Percentiles rank a stretch among this genome's conserved stretches.
These are phyloP conservation scores for Oscheius sp. DNA, from an alignment of 2,888 invertebrate species.

Conservation along the genomic window DNA sequence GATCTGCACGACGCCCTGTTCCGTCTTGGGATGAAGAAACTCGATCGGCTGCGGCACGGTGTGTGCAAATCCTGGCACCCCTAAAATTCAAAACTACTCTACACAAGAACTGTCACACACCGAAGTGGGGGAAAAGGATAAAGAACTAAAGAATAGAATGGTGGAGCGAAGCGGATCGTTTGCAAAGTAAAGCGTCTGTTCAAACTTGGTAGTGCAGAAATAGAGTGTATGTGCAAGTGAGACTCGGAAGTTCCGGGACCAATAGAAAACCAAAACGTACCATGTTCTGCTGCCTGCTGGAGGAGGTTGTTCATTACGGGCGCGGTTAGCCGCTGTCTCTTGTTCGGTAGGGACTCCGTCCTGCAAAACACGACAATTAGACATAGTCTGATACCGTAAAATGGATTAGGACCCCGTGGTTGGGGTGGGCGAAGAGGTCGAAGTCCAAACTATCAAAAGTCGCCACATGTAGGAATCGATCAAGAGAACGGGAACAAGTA, in stretches of 20 bases:
- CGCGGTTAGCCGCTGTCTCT: slow-evolving; percentile 28
- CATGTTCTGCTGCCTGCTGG: slow-evolving; percentile 19
- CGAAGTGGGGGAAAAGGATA: neutral
- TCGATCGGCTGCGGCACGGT: slow-evolving; percentile 51
- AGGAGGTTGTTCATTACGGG: slow-evolving; percentile 28
- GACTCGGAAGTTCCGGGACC: neutral
- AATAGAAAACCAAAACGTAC: slow-evolving; percentile 22
- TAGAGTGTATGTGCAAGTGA: neutral
- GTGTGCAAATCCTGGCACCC: slow-evolving; percentile 17
- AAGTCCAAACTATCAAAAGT: slow-evolving; percentile 15
- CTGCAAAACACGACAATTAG: slow-evolving; percentile 17
- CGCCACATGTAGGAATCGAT: too few species aligned
- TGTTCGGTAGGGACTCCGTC: slow-evolving; percentile 28
- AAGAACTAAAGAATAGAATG: neutral
- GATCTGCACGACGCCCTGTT: slow-evolving; percentile 44
- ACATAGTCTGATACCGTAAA: neutral
- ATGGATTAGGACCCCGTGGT: too few species aligned
- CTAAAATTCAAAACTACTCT: slow-evolving; percentile 4
- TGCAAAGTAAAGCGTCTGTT: too few species aligned
- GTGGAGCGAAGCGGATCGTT: neutral
- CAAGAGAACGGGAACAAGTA: too few species aligned
- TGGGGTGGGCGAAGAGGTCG: too few species aligned
- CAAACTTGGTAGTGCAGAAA: neutral
- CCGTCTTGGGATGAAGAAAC: slow-evolving; percentile 58
- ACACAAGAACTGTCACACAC: neutral